These are phyloP conservation scores for Trachelus stipa DNA, from an alignment of 2,888 invertebrate genomes.

Conservation along the genomic window DNA sequence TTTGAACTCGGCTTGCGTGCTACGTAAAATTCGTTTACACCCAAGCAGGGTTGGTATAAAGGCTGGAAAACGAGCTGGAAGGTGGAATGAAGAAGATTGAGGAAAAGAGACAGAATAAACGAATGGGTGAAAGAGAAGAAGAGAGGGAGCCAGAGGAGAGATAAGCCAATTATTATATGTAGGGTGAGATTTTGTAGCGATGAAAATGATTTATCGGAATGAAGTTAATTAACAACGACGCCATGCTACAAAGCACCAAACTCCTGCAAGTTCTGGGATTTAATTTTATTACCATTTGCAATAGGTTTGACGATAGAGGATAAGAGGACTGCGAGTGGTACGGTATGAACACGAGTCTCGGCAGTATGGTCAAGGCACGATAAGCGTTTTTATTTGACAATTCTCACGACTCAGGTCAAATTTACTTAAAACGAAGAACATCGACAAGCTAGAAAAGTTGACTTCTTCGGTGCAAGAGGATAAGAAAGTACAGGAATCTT, in stretches of 20 bases:
- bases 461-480: neutral
- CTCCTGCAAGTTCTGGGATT: neutral
- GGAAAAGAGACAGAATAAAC: too few species aligned
- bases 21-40: too few species aligned
- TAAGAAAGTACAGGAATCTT: neutral
- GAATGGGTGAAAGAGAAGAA: neutral
- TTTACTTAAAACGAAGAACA: neutral
- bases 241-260: neutral
- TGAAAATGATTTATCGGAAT: neutral
- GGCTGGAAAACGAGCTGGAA: too few species aligned
- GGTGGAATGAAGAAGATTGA: too few species aligned
- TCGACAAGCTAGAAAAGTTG: neutral
- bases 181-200: neutral
- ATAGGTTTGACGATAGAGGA: too few species aligned
- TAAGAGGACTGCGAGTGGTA: too few species aligned
- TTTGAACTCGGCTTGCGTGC: too few species aligned
- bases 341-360: conserved; percentile 19
- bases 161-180: too few species aligned
- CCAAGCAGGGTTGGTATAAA: too few species aligned
- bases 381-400: conserved; percentile 45
- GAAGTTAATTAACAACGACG: neutral
- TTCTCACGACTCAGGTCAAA: conserved; percentile 21
- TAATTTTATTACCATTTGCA: neutral
- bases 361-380: conserved; percentile 31
- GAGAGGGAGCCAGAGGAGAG: neutral